These are phyloP conservation scores for Melanotaenia duboulayi DNA, from an alignment of 2,113 vertebrate species.

Conservation along the genomic window DNA sequence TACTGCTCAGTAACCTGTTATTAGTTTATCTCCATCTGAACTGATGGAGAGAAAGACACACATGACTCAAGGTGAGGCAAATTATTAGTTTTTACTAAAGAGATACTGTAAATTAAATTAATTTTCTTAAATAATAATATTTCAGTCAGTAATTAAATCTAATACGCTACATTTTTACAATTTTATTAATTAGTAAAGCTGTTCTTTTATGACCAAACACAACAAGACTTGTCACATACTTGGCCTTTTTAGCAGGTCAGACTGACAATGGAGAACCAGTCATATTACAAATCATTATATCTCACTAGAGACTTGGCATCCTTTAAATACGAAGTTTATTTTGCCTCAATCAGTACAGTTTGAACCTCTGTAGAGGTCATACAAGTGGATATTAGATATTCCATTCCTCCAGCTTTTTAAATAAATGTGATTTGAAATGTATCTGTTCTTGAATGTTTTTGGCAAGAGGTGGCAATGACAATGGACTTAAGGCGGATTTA, in stretches of 20 bases:
- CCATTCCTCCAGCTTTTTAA: neutral
- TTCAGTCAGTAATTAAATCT: too few relatives aligned
- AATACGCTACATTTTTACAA: too few relatives aligned
- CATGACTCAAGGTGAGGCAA: too few relatives aligned
- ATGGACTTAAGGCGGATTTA: too few relatives aligned
- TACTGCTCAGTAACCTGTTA: constrained; percentile 32
- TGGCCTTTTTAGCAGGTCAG: too few relatives aligned
- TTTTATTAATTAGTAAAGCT: too few relatives aligned
- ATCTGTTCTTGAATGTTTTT: neutral
- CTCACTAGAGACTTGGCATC: neutral
- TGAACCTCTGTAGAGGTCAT: neutral
- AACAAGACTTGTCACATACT: too few relatives aligned
- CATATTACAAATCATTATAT: neutral
- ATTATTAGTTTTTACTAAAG: too few relatives aligned
- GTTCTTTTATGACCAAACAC: too few relatives aligned
- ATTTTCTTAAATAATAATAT: too few relatives aligned
- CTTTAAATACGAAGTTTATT: neutral
- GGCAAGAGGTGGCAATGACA: neutral
- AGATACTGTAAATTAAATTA: too few relatives aligned
- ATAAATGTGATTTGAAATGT: neutral
- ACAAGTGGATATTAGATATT: neutral
- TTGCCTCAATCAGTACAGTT: neutral
- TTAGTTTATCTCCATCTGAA: constrained; percentile 22
- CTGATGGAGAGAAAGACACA: constrained; percentile 6
- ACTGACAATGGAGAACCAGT: too few relatives aligned